Conservation (phyloP, 2,113 vertebrate genomes). For the Benitochromis conjunctus region DNA sequence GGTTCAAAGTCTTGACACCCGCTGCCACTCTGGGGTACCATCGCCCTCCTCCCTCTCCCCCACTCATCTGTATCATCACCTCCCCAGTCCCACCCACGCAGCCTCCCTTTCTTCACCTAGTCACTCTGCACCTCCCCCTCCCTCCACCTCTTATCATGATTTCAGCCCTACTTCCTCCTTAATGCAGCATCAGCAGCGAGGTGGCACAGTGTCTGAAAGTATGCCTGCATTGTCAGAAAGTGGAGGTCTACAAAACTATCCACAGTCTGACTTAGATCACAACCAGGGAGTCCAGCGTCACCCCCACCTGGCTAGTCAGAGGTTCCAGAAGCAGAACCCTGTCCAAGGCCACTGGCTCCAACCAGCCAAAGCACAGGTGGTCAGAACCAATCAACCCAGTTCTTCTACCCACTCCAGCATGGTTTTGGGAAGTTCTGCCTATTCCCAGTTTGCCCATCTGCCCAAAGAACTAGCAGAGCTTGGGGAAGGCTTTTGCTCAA, state of each 20-base stretch:
- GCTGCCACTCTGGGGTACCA: not conserved
- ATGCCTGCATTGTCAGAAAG: not conserved
- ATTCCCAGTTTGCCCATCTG: constrained; percentile 86
- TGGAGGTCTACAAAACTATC: constrained; percentile 66
- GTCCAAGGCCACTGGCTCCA: constrained; percentile 85
- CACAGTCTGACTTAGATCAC: constrained; percentile 80
- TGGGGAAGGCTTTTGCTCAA: constrained; percentile 70
- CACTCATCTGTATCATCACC: constrained; percentile 83
- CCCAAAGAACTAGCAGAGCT: constrained; percentile 80
- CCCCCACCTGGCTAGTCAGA: constrained; percentile 75
- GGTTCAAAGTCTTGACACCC: constrained; percentile 18
- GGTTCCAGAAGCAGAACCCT: constrained; percentile 73
- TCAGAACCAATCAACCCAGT: constrained; percentile 85
- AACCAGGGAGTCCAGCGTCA: constrained; percentile 74
- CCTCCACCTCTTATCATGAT: constrained; percentile 76
- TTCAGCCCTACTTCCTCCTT: constrained; percentile 87
- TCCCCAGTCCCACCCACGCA: constrained; percentile 81
- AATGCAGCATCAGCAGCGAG: constrained; percentile 82
- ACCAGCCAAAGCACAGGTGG: constrained; percentile 86
- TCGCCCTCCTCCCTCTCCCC: constrained; percentile 61
- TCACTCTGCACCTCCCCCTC: constrained; percentile 78
- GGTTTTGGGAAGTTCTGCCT: constrained; percentile 74
- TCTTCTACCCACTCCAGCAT: constrained; percentile 48
- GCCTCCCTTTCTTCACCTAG: constrained; percentile 78
- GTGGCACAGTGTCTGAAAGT: constrained; percentile 80